Evolutionary conservation across 2,888 invertebrate genomes (phyloP).

Genomic region (Anthoptus insignis): DNA sequence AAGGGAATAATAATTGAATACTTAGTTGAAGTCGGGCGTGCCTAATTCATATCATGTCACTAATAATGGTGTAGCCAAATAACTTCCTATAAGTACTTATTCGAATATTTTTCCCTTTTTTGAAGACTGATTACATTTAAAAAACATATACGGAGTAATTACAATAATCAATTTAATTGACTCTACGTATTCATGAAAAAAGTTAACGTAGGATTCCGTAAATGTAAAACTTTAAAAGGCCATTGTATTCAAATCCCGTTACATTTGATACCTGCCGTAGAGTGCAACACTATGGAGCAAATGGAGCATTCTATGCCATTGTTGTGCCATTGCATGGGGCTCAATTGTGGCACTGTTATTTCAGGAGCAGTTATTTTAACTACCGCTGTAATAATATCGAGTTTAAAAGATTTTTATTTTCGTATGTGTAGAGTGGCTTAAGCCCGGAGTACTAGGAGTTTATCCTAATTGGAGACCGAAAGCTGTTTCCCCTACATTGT

Average conservation of each 20-base stretch:
- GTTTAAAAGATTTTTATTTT: neutral
- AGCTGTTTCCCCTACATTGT: too few relatives aligned
- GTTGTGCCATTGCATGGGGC: constrained; percentile 1
- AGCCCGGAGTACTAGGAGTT: too few relatives aligned
- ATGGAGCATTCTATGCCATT: constrained; percentile 10
- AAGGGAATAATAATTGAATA: too few relatives aligned
- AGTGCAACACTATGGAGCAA: constrained; percentile 4
- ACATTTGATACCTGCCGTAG: constrained; percentile 3
- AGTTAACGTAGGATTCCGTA: neutral
- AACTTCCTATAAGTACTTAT: too few relatives aligned
- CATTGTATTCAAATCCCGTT: constrained; percentile 13
- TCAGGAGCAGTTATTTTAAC: constrained; percentile 6
- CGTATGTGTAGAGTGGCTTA: neutral
- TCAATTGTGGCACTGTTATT: constrained; percentile 6
- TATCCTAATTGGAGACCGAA: too few relatives aligned
- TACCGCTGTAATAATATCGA: neutral
- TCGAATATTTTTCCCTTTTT: too few relatives aligned
- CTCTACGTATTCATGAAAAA: neutral
- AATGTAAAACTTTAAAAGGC: constrained; percentile 1
- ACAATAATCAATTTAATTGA: neutral
- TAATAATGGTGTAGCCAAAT: too few relatives aligned
- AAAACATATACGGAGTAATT: too few relatives aligned
- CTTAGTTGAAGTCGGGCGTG: too few relatives aligned
- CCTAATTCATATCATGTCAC: too few relatives aligned
- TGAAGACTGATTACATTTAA: neutral